Evolutionary conservation across 2,888 invertebrate genomes (phyloP), one percentile per base, ranked within the genome.

Genomic region (Megaustenia siamemsis): DNA sequence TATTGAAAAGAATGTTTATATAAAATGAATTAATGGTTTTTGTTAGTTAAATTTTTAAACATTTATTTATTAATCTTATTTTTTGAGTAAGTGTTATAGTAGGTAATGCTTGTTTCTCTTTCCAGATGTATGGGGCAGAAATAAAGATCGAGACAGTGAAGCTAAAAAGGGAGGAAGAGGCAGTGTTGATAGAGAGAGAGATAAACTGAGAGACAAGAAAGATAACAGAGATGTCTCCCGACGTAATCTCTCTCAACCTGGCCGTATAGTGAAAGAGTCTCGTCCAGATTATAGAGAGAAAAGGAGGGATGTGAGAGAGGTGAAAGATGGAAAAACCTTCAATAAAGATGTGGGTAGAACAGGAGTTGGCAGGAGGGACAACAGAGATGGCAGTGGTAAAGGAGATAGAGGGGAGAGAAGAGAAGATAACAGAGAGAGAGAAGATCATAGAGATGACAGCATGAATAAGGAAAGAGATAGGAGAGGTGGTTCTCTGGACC

Each of bases 341-440:
- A 77, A 79, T 71, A 84, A 66, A 83, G 79, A 76, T 73, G 68
- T 60, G 60, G 81, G 80, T 38, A 73, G 68, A 56, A 32, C 35
- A n/a, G 56, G 28, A 35, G 40, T 40, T 21, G 81, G 43, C 81
- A 86, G 78, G 60, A 40, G 49, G 69, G 83, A 40, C 18, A 69
- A 6, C 32, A 56, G 49, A 49, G 82, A 49, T 63, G 75, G 71
- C 60, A 49, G 8, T 18, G 71, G 81, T 18, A 81, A 69, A 77
- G 68, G 35, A 32, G 83, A 81, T 35, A 56, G 69, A 60, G 69
- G 45, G 43, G 75, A 53, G 38, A 75, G 80, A 28, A 69, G 77
- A 63, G 87, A 82, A 10, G 76, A 81, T n/a, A 79, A 80, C 56
- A 71, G 84, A 40, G 82, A 82, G 18, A 85, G 43, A 78, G 86